phyloP scores from a whole-genome alignment of 2,113 vertebrate genomes.

The Hemibagrus wyckioides region DNA sequence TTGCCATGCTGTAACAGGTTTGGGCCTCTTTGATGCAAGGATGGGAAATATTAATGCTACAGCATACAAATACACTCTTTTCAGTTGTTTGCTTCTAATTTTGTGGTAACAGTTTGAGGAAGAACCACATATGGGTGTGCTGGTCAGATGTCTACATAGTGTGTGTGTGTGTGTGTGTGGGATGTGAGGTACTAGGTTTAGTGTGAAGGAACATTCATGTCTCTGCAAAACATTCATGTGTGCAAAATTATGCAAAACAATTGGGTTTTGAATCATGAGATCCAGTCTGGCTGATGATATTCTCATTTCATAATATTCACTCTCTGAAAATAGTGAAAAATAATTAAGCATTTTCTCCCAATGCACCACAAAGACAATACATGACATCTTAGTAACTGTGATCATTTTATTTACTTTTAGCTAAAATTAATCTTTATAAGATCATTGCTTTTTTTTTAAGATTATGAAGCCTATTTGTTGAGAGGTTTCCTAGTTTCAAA shows the following conservation, averaged over 20 bases:
- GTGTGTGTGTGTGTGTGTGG: neutral
- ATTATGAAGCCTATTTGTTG: too few species aligned
- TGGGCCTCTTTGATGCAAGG: too few species aligned
- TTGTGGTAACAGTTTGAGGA: neutral
- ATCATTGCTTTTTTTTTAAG: neutral
- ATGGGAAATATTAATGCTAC: too few species aligned
- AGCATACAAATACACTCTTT: too few species aligned
- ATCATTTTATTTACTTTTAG: too few species aligned
- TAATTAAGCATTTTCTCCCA: neutral
- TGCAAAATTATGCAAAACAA: neutral
- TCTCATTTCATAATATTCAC: neutral
- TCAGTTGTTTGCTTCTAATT: neutral
- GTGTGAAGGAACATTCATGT: neutral
- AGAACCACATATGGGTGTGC: neutral
- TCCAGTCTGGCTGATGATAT: neutral
- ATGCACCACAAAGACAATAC: neutral
- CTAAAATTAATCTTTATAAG: neutral
- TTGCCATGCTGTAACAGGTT: too few species aligned
- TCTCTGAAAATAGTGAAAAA: neutral
- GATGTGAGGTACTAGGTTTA: neutral
- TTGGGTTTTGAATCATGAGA: neutral
- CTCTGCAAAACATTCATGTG: neutral
- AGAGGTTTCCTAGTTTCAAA: neutral
- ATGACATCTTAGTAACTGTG: too few species aligned
- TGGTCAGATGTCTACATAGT: neutral